Base-by-base conservation (phyloP, 1,140 invertebrate genomes). In the Marisa cornuarietis region DNA sequence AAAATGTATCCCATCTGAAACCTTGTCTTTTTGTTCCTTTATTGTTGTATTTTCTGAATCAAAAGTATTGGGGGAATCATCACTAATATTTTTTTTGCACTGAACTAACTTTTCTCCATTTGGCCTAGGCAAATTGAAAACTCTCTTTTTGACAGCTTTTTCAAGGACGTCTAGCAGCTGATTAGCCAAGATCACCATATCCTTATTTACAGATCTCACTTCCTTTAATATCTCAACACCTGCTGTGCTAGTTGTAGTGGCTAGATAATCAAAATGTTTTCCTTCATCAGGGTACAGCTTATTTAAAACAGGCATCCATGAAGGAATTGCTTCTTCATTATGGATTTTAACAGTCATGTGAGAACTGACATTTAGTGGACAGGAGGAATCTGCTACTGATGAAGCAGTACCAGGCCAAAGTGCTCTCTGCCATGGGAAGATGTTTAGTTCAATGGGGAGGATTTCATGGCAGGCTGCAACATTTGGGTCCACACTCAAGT, bases 351-450 rank as follows among this genome's bases (percentile, higher is more conserved):
- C 77, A 71, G 76, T 54, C 49, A 84, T 16, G 49, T 76, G 66
- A 13, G 75, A 42, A 72, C n/a, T 65, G 63, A 58, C 9, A 22
- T 63, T 63, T 22, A 80, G 69, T 31, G 65, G 49, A 51, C 62
- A 54, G 10, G 58, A 22, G 16, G 52, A 51, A 71, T 76, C 79
- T 42, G 65, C 63, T 0, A 86, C 82, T 62, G 20, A n/a, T 18
- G 80, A 52, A n/a, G 82, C 52, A 7, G 82, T 86, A 24, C 84
- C 84, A 24, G 84, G 86, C 83, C 84, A 85, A 0, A 82, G 79
- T 81, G 83, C 82, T 24, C 79, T 80, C 72, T 85, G 78, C 87
- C 89, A 91, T 68, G 85, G 87, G 82, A 85, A 91, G 51, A 88
- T 26, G 42, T 75, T 81, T 18, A 14, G 75, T 76, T 18, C 61